Evolutionary conservation across 2,797 vertebrate species (phyloP).

Genomic region (Streptopelia turtur): DNA sequence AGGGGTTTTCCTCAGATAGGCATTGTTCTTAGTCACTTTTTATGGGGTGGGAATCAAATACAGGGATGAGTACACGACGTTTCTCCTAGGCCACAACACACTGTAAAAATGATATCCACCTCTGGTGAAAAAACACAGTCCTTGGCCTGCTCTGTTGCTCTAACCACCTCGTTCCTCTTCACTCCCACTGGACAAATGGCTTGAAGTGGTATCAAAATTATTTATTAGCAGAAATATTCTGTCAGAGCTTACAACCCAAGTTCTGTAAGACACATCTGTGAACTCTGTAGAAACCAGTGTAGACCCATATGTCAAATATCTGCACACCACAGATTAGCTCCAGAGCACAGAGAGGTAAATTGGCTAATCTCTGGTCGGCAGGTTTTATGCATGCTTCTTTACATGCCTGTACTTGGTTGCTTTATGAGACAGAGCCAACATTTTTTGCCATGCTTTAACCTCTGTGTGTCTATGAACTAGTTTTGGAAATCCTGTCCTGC

Average conservation of each 20-base stretch:
- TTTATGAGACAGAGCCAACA: no score
- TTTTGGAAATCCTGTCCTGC: no score
- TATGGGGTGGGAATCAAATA: background rate
- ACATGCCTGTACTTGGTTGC: no score
- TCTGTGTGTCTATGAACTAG: no score
- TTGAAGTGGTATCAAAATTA: background rate
- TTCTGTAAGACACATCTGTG: background rate
- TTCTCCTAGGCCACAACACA: background rate
- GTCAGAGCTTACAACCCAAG: background rate
- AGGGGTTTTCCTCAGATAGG: background rate
- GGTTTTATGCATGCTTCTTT: no score
- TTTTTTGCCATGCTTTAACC: no score
- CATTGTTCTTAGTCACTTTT: background rate
- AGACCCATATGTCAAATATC: background rate
- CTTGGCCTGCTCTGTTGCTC: background rate
- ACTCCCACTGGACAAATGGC: background rate
- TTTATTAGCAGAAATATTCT: background rate
- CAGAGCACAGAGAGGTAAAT: background rate
- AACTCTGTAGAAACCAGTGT: background rate
- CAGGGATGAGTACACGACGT: accelerated
- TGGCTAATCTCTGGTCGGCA: no score
- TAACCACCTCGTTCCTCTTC: background rate
- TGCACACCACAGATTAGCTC: background rate
- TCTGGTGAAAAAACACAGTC: background rate
- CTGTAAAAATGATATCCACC: background rate